Evolutionary conservation across 1,140 invertebrate species (phyloP), one percentile per base, ranked within the genome.

Genomic region (Antheraea pernyi): DNA sequence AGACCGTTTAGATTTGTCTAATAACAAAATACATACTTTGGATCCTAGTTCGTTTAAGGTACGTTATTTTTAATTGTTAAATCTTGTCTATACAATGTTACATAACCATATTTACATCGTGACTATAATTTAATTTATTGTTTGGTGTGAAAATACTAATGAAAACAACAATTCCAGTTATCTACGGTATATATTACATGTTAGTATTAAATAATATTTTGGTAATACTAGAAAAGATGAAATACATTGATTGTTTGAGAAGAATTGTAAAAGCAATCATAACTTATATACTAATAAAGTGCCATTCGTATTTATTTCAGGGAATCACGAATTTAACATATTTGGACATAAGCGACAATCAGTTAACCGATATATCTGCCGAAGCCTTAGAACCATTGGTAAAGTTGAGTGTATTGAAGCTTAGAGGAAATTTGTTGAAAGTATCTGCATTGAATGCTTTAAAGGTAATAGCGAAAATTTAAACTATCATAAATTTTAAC

Each of bases 301-400:
- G 10, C 18, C 22, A 6, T 42, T 3, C 11, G 39, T 85, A 71
- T 85, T 77, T 69, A 65, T 93, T 94, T 19, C 91, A 96, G 95
- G 95, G 95, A 13, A 86, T 97, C 65, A 86, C 86, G 46, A 96
- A 95, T 79, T 79, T 97, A 16, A 96, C 95, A 0, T 97, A 96
- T 74, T 84, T 97, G 74, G 97, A 97, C 72, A 82, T 97, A 59
- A 96, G 96, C 76, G 95, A 96, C 75, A 97, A 97, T 80, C 92
- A 95, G 68, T 84, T 97, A 42, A 94, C 95, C 0, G 95, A 94
- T 79, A 94, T 97, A 37, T 94, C 94, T 1, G 93, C 94, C 2
- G 94, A 95, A 63, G 94, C 95, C 0, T 97, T 97, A 73, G 83
- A 92, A 3, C 93, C 95, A 16, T 83, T 97, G 6, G 92, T 94